Percentiles rank a stretch among this genome's conserved stretches.
phyloP scores from a whole-genome alignment of 2,113 vertebrate species.

The Genyomyrus donnyi region DNA sequence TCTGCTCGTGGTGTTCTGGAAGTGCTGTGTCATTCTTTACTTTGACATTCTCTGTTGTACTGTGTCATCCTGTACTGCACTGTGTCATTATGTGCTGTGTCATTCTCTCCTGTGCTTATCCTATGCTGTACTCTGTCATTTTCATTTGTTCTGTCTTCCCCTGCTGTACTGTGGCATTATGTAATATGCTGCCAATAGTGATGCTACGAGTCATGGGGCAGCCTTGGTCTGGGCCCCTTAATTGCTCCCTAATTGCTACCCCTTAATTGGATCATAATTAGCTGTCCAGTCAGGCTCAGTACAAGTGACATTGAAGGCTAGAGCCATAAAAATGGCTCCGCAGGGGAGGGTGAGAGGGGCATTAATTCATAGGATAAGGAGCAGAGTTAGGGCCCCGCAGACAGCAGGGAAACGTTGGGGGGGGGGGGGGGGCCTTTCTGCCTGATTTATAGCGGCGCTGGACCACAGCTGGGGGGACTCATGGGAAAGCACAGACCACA shows the following conservation, averaged over 20 bases:
- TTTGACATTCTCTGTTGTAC: not conserved
- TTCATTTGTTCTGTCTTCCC: not conserved
- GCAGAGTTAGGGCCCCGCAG: not conserved
- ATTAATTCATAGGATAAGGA: not conserved
- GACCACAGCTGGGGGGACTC: not conserved
- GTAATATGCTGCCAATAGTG: not conserved
- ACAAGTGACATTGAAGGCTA: not conserved
- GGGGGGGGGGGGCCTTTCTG: not conserved
- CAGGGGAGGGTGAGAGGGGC: not conserved
- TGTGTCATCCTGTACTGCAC: not conserved
- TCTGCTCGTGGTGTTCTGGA: not conserved
- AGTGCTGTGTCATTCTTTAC: not conserved
- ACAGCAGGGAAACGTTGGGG: not conserved
- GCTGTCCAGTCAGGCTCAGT: not conserved
- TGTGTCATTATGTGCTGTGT: not conserved
- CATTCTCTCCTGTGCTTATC: not conserved
- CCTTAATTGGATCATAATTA: not conserved
- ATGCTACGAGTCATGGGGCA: not conserved
- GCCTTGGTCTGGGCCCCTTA: not conserved
- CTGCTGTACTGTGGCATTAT: not conserved
- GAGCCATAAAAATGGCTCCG: not conserved
- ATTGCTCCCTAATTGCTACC: not conserved
- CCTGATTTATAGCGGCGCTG: not conserved
- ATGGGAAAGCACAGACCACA: not conserved
- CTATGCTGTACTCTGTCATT: not conserved